phyloP scores from a whole-genome alignment of 1,140 invertebrate genomes.

The Drosophila miranda region DNA sequence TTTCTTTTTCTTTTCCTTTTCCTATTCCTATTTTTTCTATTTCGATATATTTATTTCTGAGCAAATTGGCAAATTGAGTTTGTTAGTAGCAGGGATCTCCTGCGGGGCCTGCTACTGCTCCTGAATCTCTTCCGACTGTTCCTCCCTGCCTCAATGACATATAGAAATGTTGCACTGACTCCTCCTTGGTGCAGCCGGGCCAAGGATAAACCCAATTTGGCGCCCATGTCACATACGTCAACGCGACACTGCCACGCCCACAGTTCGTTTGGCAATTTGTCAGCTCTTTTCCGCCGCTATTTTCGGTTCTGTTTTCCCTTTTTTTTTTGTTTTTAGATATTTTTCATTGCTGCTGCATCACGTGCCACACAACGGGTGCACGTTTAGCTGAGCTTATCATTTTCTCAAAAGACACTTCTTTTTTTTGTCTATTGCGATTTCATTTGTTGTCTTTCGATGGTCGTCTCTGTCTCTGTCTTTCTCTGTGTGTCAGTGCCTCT shows the following conservation, averaged over 20 bases:
- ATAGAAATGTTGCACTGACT: slow-evolving; percentile 18
- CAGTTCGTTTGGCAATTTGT: slow-evolving; percentile 71
- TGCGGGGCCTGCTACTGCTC: slow-evolving; percentile 9
- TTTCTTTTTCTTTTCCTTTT: too few species aligned
- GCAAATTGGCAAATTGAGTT: slow-evolving; percentile 74
- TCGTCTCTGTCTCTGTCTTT: neutral
- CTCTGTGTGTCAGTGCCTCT: neutral
- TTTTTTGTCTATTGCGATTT: slow-evolving; percentile 29
- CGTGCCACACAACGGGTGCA: slow-evolving; percentile 69
- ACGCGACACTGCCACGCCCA: slow-evolving; percentile 63
- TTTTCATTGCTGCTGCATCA: slow-evolving; percentile 58
- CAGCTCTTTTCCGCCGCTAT: slow-evolving; percentile 50
- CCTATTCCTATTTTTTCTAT: slow-evolving; percentile 21
- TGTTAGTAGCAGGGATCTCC: slow-evolving; percentile 22
- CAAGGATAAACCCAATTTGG: slow-evolving; percentile 71
- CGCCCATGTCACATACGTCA: slow-evolving; percentile 80
- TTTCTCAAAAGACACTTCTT: slow-evolving; percentile 61
- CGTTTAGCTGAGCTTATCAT: slow-evolving; percentile 81
- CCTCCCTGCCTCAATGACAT: neutral
- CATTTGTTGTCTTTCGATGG: slow-evolving; percentile 18
- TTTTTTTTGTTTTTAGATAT: slow-evolving; percentile 23
- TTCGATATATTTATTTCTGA: slow-evolving; percentile 36
- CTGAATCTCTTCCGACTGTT: too few species aligned
- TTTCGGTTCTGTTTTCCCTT: slow-evolving; percentile 13
- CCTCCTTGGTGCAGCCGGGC: neutral